These are phyloP conservation scores for Thunnus albacares DNA, from an alignment of 2,797 vertebrate species.

Conservation along the genomic window DNA sequence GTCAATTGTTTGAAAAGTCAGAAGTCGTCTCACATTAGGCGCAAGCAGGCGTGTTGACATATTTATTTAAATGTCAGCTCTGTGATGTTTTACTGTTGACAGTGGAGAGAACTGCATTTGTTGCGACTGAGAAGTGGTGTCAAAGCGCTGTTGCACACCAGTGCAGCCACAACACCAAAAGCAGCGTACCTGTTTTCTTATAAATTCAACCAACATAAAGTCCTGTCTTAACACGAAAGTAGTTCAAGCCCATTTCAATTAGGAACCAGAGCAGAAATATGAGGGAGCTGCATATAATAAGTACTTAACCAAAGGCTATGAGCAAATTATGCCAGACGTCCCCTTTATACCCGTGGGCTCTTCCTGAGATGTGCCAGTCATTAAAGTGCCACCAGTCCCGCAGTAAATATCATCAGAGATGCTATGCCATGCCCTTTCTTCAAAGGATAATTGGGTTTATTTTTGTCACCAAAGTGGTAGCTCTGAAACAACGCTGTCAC, in stretches of 20 bases:
- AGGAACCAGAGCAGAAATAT: constrained; percentile 19
- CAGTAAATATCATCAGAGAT: constrained; percentile 77
- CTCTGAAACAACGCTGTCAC: constrained; percentile 85
- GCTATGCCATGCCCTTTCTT: constrained; percentile 71
- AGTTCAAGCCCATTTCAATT: constrained; percentile 39
- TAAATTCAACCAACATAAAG: constrained; percentile 16
- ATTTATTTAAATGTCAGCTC: constrained; percentile 89
- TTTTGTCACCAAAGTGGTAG: constrained; percentile 83
- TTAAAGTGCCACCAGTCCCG: constrained; percentile 61
- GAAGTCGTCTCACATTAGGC: constrained; percentile 90
- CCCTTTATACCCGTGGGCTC: constrained; percentile 47
- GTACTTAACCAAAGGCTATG: constrained; percentile 64
- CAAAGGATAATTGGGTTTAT: constrained; percentile 85
- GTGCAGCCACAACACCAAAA: constrained; percentile 16
- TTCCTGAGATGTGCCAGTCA: constrained; percentile 71
- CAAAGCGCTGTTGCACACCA: constrained; percentile 8
- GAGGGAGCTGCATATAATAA: constrained; percentile 37
- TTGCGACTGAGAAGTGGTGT: constrained; percentile 81
- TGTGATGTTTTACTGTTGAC: constrained; percentile 85
- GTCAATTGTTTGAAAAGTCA: constrained; percentile 88
- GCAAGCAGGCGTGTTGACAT: constrained; percentile 89
- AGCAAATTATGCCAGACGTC: constrained; percentile 61
- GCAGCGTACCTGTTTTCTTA: constrained; percentile 22
- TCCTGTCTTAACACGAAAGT: constrained; percentile 30
- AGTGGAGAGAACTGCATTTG: constrained; percentile 83